Base-by-base conservation (phyloP, 1,140 invertebrate genomes). In the Drosophila nikananu region DNA sequence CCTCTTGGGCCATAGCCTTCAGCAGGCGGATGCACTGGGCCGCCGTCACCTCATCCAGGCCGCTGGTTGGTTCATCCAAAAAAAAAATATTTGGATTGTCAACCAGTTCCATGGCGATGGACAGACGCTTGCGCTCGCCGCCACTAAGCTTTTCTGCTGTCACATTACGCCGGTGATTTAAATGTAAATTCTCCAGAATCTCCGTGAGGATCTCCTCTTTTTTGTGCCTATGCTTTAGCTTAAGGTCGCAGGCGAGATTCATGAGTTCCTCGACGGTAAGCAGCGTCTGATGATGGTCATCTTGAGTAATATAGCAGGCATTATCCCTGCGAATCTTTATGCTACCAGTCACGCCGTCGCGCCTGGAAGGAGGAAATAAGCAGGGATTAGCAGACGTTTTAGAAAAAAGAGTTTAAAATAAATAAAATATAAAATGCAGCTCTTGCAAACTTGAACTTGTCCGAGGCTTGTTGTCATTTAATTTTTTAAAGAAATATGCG, bases 271-370 rank as follows among this genome's bases (percentile, higher is more conserved):
- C 94, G 0, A 98, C 97, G 0, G 96, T 96, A 25, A 99, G 95
- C 44, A 98, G 93, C 0, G 96, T 96, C 75, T 96, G 95, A 8
- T 98, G 94, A 51, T 96, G 95, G 92, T 99, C 98, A 63, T 98
- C 97, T 93, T 99, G 98, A 80, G 98, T 97, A 63, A 98, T 98
- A 93, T 98, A 99, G 86, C 97, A 95, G 32, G 95, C 95, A 37
- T 94, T 93, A 67, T 94, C 94, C 68, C 94, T 94, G 41, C 94
- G 94, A 8, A 94, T 94, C 61, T 94, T 87, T 21, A 95, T 93
- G 49, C 93, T 93, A 0, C 95, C 94, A 13, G 92, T 91, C 0
- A 95, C 94, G n/a, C 94, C 95, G 5, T 91, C 92, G 19, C 93
- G 94, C 72, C 94, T 95, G 71, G 8, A 58, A 55, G 2, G 9